phyloP scores from a whole-genome alignment of 2,888 invertebrate genomes.

The Netelia virgata region DNA sequence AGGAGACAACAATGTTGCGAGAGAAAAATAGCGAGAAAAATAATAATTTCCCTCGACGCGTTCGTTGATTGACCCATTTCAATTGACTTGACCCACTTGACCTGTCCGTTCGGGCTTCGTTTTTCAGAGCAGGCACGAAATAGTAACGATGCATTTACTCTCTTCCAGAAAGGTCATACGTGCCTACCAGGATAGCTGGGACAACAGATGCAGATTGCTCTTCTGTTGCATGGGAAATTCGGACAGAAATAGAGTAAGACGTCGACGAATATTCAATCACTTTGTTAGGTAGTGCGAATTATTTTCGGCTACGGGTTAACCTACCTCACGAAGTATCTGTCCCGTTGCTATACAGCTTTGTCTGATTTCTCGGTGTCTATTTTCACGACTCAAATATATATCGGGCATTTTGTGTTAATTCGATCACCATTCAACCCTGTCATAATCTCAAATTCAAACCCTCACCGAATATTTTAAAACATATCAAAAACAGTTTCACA shows the following conservation, averaged over 20 bases:
- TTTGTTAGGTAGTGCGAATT: background rate
- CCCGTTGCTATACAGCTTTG: background rate
- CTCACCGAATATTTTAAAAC: background rate
- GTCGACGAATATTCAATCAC: conserved; percentile 16
- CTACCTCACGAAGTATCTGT: background rate
- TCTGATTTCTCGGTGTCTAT: background rate
- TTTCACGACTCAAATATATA: conserved; percentile 11
- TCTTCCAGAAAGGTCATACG: conserved; percentile 92
- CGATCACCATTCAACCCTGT: background rate
- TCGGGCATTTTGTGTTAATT: background rate
- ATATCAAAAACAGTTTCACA: too few relatives aligned
- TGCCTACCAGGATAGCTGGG: conserved; percentile 95
- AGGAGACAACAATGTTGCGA: conserved; percentile 33
- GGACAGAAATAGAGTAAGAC: conserved; percentile 89
- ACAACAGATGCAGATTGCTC: conserved; percentile 91
- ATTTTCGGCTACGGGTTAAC: background rate
- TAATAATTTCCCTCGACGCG: conserved; percentile 3
- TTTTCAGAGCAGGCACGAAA: conserved; percentile 5
- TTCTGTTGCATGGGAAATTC: conserved; percentile 94
- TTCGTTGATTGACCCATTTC: background rate
- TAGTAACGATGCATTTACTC: conserved; percentile 38
- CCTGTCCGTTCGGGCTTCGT: conserved; percentile 16
- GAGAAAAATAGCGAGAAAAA: background rate
- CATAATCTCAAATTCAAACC: background rate
- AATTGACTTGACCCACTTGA: background rate